These are phyloP conservation scores for Colletes latitarsis DNA, from an alignment of 1,140 invertebrate genomes.

Conservation along the genomic window DNA sequence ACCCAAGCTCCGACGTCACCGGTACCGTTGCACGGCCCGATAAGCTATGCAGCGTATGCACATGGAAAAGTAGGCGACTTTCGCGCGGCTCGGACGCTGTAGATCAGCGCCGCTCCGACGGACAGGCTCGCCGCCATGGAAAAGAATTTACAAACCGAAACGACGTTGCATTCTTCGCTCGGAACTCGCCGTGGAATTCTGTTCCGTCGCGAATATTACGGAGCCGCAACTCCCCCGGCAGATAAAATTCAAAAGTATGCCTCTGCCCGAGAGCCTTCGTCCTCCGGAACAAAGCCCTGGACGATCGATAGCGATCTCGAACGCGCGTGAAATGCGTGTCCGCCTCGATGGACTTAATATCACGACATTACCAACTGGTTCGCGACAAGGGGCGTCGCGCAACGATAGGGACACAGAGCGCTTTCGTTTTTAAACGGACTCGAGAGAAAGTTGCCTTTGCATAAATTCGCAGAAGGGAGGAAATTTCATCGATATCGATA, in stretches of 20 bases:
- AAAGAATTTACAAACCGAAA: slow-evolving; percentile 51
- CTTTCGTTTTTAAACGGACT: too few species aligned
- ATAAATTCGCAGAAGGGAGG: too few species aligned
- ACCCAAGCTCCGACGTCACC: too few species aligned
- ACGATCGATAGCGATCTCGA: slow-evolving; percentile 25
- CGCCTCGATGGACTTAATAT: too few species aligned
- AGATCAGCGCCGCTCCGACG: slow-evolving; percentile 28
- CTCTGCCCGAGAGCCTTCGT: too few species aligned
- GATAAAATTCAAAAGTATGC: slow-evolving; percentile 31
- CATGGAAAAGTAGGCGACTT: slow-evolving; percentile 44
- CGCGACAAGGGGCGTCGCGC: background rate
- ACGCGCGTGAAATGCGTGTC: background rate
- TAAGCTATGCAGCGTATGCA: slow-evolving; percentile 36
- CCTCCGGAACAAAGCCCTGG: background rate
- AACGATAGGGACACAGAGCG: too few species aligned
- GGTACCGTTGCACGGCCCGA: slow-evolving; percentile 19
- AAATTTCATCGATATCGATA: background rate
- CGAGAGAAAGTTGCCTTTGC: too few species aligned
- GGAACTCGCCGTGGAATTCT: slow-evolving; percentile 15
- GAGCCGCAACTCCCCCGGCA: slow-evolving; percentile 22
- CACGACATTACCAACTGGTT: too few species aligned
- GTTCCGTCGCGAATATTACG: slow-evolving; percentile 39
- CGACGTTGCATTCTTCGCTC: slow-evolving; percentile 41
- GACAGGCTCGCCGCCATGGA: background rate
- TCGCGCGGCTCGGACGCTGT: slow-evolving; percentile 23